Evolutionary conservation across 2,113 vertebrate genomes (phyloP).

Genomic region (Glareola pratincola): DNA sequence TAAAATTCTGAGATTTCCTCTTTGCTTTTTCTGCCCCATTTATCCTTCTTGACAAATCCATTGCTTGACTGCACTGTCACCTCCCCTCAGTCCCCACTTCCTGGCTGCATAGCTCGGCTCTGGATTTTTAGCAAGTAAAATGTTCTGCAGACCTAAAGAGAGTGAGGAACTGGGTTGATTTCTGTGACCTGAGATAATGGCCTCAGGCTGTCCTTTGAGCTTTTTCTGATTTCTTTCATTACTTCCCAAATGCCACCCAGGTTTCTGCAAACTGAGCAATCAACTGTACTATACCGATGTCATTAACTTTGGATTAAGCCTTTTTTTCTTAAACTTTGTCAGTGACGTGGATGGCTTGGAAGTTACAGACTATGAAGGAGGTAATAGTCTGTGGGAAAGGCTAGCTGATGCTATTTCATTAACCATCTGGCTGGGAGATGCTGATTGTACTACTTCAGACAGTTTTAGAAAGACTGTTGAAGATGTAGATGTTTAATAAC

Average conservation of each 20-base stretch:
- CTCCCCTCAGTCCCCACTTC: background rate
- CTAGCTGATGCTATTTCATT: background rate
- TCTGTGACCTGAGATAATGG: background rate
- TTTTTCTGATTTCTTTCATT: background rate
- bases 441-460: background rate
- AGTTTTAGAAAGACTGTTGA: background rate
- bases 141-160: background rate
- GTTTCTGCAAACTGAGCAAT: background rate
- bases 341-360: background rate
- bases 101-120: background rate
- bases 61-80: rapidly evolving
- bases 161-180: background rate
- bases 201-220: background rate
- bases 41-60: background rate
- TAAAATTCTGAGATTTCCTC: background rate
- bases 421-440: background rate
- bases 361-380: background rate
- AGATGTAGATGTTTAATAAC: background rate
- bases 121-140: background rate
- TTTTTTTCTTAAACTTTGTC: background rate
- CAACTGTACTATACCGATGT: background rate
- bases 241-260: background rate
- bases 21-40: background rate
- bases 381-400: background rate
- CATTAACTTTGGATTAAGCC: background rate